These are phyloP conservation scores for Pocillopora damicornis DNA, from an alignment of 64 coral and sea anemone species.

Conservation along the genomic window DNA sequence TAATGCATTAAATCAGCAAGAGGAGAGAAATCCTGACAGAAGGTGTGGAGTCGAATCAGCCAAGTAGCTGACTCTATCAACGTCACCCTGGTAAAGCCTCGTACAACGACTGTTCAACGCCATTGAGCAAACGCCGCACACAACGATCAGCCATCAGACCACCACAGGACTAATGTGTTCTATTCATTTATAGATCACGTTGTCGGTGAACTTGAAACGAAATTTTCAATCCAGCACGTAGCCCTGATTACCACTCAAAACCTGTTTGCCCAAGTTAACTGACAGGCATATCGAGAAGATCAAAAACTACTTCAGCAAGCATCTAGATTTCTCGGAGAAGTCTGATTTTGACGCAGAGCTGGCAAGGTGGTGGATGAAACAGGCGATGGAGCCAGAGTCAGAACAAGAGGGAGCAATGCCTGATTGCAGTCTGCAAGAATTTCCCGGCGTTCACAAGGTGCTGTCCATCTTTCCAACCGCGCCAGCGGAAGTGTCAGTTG, in stretches of 20 bases:
- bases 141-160: constrained; percentile 49
- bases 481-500: constrained; percentile 31
- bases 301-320: constrained; percentile 38
- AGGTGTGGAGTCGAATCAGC: too few species aligned
- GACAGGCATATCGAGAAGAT: constrained; percentile 43
- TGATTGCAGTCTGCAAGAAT: constrained; percentile 53
- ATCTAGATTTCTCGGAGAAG: constrained; percentile 36
- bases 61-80: too few species aligned
- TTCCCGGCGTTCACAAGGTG: constrained; percentile 43
- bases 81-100: constrained; percentile 54
- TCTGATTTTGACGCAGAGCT: constrained; percentile 34
- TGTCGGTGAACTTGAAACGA: constrained; percentile 50
- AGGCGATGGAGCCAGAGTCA: constrained; percentile 14
- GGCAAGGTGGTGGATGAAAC: constrained; percentile 49
- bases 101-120: constrained; percentile 49
- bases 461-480: constrained; percentile 41
- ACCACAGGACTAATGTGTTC: constrained; percentile 44
- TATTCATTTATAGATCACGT: constrained; percentile 52
- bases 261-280: constrained; percentile 52
- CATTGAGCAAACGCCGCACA: constrained; percentile 28
- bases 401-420: constrained; percentile 38
- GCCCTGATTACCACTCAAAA: constrained; percentile 36
- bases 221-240: constrained; percentile 48
- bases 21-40: too few species aligned
- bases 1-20: too few species aligned